These are phyloP conservation scores for Nematopogon swammerdamellus DNA, from an alignment of 2,888 invertebrate species.

Conservation along the genomic window DNA sequence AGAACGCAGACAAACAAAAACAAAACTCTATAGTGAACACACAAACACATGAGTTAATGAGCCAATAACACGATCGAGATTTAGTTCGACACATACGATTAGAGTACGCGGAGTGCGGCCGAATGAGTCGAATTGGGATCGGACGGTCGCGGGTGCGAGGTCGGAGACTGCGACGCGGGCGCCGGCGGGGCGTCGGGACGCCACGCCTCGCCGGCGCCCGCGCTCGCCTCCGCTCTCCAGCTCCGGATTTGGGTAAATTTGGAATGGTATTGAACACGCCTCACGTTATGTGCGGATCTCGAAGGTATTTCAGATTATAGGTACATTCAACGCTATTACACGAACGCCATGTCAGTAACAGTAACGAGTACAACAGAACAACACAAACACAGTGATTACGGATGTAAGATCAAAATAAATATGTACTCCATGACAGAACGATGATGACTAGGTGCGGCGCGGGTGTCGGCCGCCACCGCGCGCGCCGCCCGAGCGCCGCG, in stretches of 20 bases:
- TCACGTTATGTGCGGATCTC: constrained; percentile 5
- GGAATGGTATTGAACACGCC: not conserved
- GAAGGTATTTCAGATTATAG: constrained; percentile 6
- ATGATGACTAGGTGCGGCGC: constrained; percentile 56
- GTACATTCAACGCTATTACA: constrained; percentile 12
- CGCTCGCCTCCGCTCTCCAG: not conserved
- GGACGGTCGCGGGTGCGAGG: constrained; percentile 1
- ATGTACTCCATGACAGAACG: constrained; percentile 44
- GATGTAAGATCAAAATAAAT: constrained; percentile 45
- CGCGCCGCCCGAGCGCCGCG: constrained; percentile 26
- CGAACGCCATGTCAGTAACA: constrained; percentile 35
- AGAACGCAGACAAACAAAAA: constrained; percentile 22
- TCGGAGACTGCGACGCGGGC: constrained; percentile 1
- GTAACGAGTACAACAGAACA: constrained; percentile 38
- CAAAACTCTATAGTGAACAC: constrained; percentile 43
- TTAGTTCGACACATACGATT: constrained; percentile 50
- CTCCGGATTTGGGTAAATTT: too few relatives aligned
- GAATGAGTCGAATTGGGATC: not conserved
- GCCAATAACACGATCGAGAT: constrained; percentile 53
- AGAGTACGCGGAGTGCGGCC: not conserved
- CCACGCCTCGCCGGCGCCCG: not conserved
- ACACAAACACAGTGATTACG: constrained; percentile 52
- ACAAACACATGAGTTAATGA: constrained; percentile 55
- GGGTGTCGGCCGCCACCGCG: constrained; percentile 25
- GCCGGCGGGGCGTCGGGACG: not conserved